These are phyloP conservation scores for Zalophus californianus DNA, from an alignment of 2,797 vertebrate species.

Conservation along the genomic window DNA sequence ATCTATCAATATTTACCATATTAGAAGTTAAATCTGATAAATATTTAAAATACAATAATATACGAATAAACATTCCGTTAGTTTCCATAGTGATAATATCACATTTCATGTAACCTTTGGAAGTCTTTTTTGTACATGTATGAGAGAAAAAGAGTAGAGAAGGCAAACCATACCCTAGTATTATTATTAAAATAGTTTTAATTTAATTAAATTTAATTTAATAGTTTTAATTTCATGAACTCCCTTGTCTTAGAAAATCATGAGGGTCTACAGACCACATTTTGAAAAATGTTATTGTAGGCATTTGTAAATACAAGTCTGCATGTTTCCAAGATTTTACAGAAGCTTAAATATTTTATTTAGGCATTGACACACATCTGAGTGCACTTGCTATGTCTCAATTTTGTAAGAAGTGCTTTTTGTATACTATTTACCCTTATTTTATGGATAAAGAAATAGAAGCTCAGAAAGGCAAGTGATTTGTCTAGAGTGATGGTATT, in stretches of 20 bases:
- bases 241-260: not conserved
- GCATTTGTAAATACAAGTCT: not conserved
- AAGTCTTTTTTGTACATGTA: not conserved
- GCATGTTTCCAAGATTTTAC: not conserved
- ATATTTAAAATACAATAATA: not conserved
- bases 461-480: not conserved
- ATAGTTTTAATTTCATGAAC: not conserved
- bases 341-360: not conserved
- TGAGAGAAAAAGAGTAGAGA: not conserved
- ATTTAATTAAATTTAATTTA: not conserved
- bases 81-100: not conserved
- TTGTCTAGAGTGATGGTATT: not conserved
- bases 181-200: not conserved
- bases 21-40: constrained; percentile 19
- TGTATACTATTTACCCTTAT: not conserved
- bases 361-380: not conserved
- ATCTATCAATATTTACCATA: not conserved
- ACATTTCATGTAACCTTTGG: not conserved
- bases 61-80: not conserved
- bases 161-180: not conserved
- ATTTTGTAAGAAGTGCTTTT: not conserved
- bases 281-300: not conserved
- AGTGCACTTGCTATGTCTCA: not conserved
- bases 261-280: not conserved
- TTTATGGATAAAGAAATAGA: not conserved